phyloP scores from a whole-genome alignment of 2,797 vertebrate species.

The Myotis myotis region DNA sequence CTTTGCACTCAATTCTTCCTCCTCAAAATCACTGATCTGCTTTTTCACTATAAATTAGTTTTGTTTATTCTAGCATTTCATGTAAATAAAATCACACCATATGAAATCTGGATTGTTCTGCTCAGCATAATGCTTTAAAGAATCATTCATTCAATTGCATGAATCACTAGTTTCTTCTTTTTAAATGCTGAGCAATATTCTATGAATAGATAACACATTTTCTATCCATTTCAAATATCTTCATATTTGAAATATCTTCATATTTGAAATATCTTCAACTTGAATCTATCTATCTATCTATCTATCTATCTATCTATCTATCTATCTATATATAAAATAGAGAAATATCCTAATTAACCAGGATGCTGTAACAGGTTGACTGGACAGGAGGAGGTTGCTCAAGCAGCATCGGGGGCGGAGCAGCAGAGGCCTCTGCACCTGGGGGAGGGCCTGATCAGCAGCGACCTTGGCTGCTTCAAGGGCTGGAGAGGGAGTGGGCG shows the following conservation, averaged over 20 bases:
- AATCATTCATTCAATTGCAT: not conserved
- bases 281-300: too few relatives aligned
- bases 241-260: not conserved
- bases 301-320: too few relatives aligned
- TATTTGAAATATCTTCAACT: not conserved
- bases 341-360: too few relatives aligned
- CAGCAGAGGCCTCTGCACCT: too few relatives aligned
- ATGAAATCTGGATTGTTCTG: not conserved
- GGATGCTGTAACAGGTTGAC: too few relatives aligned
- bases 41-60: not conserved
- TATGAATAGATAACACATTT: not conserved
- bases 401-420: too few relatives aligned
- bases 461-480: too few relatives aligned
- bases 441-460: too few relatives aligned
- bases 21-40: not conserved
- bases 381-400: too few relatives aligned
- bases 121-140: not conserved
- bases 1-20: not conserved
- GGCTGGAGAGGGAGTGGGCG: too few relatives aligned
- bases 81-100: not conserved
- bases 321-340: too few relatives aligned
- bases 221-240: not conserved
- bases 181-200: conserved; percentile 24
- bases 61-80: conserved; percentile 10
- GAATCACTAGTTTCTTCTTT: not conserved